Evolutionary conservation across 2,888 invertebrate species (phyloP).

Genomic region (Trissonchulus sp.): DNA sequence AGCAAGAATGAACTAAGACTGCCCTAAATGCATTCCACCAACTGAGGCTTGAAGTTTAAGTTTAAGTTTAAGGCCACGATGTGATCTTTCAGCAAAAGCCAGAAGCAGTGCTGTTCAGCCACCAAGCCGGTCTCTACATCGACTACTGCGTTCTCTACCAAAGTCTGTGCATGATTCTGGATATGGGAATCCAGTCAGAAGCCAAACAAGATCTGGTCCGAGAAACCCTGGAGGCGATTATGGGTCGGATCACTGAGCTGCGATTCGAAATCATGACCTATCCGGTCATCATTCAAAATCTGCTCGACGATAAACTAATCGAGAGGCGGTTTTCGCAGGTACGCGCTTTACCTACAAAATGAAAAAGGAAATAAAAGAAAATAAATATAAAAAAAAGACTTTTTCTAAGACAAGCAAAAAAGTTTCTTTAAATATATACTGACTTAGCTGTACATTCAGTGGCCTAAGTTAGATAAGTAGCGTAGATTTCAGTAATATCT

Average conservation of each 20-base stretch:
- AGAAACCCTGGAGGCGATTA: constrained; percentile 13
- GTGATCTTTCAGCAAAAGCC: constrained; percentile 22
- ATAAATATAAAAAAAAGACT: no score
- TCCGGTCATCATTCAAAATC: constrained; percentile 15
- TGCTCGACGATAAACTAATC: constrained; percentile 8
- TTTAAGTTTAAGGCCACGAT: no score
- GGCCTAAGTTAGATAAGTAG: no score
- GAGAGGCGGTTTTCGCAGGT: constrained; percentile 11
- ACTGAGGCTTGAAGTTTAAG: no score
- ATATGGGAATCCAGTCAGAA: background rate
- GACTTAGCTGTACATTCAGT: no score
- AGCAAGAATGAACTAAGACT: no score
- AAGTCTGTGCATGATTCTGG: background rate
- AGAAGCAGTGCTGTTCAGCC: constrained; percentile 5
- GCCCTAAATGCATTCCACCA: no score
- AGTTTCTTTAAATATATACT: no score
- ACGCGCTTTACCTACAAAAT: no score
- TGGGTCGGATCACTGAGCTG: constrained; percentile 22
- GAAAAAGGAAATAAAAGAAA: no score
- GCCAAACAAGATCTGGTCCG: background rate
- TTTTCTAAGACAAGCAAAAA: no score
- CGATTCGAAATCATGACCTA: constrained; percentile 23
- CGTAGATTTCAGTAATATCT: no score
- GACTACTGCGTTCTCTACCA: constrained; percentile 24
- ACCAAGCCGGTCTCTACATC: constrained; percentile 22